phyloP scores from a whole-genome alignment of 1,140 invertebrate genomes.

The Fopius arisanus region DNA sequence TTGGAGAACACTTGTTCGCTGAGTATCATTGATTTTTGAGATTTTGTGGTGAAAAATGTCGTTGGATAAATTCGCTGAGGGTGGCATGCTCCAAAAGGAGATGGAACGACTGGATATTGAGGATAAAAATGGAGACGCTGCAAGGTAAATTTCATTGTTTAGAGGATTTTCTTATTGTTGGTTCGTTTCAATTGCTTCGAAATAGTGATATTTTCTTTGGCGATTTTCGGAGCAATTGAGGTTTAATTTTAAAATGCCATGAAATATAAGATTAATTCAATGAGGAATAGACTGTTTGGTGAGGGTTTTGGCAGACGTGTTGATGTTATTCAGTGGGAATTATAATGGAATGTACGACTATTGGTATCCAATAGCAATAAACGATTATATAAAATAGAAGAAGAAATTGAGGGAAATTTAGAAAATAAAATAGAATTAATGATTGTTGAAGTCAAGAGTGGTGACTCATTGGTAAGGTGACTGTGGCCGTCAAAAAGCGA shows the following conservation, averaged over 20 bases:
- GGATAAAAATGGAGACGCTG: conserved; percentile 57
- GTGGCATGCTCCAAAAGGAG: conserved; percentile 53
- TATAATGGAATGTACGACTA: too few relatives aligned
- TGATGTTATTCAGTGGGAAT: too few relatives aligned
- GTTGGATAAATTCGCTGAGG: conserved; percentile 58
- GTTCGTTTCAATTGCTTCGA: not conserved
- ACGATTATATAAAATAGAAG: too few relatives aligned
- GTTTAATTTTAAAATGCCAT: not conserved
- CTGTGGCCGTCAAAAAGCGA: conserved; percentile 25
- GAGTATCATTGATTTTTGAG: not conserved
- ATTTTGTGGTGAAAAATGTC: conserved; percentile 43
- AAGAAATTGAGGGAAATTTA: too few relatives aligned
- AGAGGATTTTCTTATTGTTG: not conserved
- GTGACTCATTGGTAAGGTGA: conserved; percentile 39
- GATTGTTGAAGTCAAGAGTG: conserved; percentile 26
- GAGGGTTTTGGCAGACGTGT: too few relatives aligned
- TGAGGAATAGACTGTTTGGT: too few relatives aligned
- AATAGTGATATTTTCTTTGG: too few relatives aligned
- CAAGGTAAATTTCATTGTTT: conserved; percentile 48
- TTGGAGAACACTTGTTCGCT: not conserved
- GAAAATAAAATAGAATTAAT: not conserved
- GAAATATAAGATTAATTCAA: too few relatives aligned
- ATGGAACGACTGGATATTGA: conserved; percentile 60
- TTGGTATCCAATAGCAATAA: too few relatives aligned
- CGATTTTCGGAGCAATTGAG: too few relatives aligned